Percentiles rank a stretch among this genome's conserved stretches.
Evolutionary conservation across 2,888 invertebrate species (phyloP).

Genomic region (Pomacea canaliculata): DNA sequence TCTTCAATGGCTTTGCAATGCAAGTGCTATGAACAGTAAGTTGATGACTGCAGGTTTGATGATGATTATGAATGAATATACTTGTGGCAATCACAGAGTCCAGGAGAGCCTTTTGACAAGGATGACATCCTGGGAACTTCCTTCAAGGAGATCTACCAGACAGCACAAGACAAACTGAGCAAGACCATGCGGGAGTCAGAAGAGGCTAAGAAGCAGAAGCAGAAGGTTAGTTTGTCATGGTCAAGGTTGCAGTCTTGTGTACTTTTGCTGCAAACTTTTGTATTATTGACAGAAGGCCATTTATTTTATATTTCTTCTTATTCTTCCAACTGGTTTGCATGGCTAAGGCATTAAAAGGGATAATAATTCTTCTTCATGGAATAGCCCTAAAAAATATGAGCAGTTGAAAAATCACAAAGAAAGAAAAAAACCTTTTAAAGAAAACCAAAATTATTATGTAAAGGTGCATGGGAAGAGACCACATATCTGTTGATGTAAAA

Average conservation of each 20-base stretch:
- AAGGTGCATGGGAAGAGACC: too few relatives aligned
- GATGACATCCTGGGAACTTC: conserved; percentile 59
- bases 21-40: too few relatives aligned
- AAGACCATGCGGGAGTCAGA: conserved; percentile 54
- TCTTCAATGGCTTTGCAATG: too few relatives aligned
- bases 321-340: neutral
- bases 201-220: conserved; percentile 45
- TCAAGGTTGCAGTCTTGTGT: neutral
- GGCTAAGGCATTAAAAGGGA: too few relatives aligned
- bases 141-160: conserved; percentile 60
- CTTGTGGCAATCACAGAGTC: conserved; percentile 33
- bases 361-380: too few relatives aligned
- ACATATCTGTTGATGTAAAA: too few relatives aligned
- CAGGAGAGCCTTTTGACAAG: conserved; percentile 51
- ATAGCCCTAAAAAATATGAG: too few relatives aligned
- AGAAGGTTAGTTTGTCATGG: conserved; percentile 39
- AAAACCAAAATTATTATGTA: too few relatives aligned
- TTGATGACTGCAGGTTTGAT: too few relatives aligned
- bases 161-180: conserved; percentile 57
- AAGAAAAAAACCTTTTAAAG: too few relatives aligned
- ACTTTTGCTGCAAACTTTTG: neutral
- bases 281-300: neutral
- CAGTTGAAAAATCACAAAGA: too few relatives aligned
- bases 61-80: too few relatives aligned
- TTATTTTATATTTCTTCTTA: neutral